A percentile compares a stretch with the other conserved stretches of the same genome.
Conservation (phyloP, 2,113 vertebrate genomes). For the Acrocephalus kingi region DNA sequence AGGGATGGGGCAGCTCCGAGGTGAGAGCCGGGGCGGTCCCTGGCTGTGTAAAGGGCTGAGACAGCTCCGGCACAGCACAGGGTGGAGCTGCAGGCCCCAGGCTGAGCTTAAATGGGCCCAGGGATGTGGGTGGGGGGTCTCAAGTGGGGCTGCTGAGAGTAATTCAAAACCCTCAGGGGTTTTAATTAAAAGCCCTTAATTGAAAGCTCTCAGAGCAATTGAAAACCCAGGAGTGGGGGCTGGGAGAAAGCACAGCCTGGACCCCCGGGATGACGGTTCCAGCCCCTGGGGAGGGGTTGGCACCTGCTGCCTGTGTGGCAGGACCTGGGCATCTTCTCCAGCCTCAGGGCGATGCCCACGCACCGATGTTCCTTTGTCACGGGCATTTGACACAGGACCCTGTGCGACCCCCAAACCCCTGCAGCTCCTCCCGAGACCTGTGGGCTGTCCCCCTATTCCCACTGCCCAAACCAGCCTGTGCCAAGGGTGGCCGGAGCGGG, state of each 20-base stretch:
- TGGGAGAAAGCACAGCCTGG: neutral
- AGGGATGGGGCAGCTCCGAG: neutral
- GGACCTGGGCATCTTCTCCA: neutral
- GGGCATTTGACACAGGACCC: accelerated
- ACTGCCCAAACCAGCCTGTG: neutral
- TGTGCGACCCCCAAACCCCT: no score
- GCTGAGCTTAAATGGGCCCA: neutral
- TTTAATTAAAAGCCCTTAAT: no score
- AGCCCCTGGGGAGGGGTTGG: no score
- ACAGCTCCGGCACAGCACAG: neutral
- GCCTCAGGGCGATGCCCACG: accelerated
- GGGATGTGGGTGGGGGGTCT: neutral
- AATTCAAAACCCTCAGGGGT: neutral
- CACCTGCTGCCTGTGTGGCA: neutral
- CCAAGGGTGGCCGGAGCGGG: conserved; percentile 80
- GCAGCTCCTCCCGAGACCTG: neutral
- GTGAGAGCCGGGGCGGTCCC: accelerated
- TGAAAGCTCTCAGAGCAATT: neutral
- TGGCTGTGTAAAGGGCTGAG: accelerated
- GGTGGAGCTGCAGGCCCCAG: accelerated
- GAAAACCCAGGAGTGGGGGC: neutral
- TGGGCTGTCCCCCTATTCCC: neutral
- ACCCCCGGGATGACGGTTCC: neutral
- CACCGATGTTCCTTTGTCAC: neutral
- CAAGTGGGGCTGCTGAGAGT: neutral